These are phyloP conservation scores for Muscidifurax raptorellus DNA, from an alignment of 1,140 invertebrate species.

Conservation along the genomic window DNA sequence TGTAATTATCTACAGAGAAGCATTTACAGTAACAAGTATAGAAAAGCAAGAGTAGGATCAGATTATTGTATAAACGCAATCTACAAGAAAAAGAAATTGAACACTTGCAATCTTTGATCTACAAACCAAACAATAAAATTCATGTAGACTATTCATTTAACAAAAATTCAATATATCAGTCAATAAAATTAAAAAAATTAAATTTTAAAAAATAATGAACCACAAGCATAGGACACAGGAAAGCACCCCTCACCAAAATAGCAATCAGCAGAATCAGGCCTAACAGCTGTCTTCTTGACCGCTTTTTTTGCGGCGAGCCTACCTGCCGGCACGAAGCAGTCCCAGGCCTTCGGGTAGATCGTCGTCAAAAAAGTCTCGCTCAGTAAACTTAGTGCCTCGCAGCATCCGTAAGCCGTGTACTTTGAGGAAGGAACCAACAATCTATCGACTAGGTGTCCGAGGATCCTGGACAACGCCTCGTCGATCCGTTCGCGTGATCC, in stretches of 20 bases:
- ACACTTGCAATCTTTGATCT: too few species aligned
- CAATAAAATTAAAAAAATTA: background rate
- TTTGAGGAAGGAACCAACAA: slow-evolving; percentile 67
- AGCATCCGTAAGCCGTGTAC: slow-evolving; percentile 74
- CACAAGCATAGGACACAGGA: background rate
- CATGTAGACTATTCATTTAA: background rate
- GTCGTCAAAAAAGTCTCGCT: slow-evolving; percentile 74
- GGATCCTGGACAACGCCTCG: slow-evolving; percentile 62
- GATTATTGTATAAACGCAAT: too few species aligned
- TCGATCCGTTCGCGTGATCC: slow-evolving; percentile 56
- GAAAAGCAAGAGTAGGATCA: too few species aligned
- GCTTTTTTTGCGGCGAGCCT: slow-evolving; percentile 29
- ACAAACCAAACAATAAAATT: background rate
- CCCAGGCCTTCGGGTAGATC: slow-evolving; percentile 76
- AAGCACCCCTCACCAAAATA: slow-evolving; percentile 2
- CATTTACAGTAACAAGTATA: too few species aligned
- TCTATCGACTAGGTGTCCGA: slow-evolving; percentile 63
- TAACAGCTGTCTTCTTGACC: slow-evolving; percentile 13
- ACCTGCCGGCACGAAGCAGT: slow-evolving; percentile 65
- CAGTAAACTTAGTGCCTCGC: slow-evolving; percentile 75
- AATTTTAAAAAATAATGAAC: background rate
- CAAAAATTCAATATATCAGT: background rate
- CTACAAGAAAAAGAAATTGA: too few species aligned
- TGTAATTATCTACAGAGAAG: too few species aligned
- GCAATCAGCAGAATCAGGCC: slow-evolving; percentile 11